Conservation (phyloP, 2,888 invertebrate genomes). For the Phengaris arion region DNA sequence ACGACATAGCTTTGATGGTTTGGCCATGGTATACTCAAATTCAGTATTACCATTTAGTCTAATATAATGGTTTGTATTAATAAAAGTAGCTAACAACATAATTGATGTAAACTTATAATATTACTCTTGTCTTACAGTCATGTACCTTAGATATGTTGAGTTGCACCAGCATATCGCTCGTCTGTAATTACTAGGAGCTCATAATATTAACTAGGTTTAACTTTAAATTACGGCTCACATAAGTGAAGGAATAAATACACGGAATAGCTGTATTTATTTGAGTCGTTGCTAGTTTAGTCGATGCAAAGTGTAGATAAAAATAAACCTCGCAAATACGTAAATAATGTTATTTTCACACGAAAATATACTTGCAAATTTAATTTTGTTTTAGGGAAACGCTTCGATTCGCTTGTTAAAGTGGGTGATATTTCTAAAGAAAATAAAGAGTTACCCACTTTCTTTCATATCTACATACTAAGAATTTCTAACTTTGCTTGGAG, state of each 20-base stretch:
- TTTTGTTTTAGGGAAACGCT: slow-evolving; percentile 38
- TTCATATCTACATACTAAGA: background rate
- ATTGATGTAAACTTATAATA: too few species aligned
- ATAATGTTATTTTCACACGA: slow-evolving; percentile 53
- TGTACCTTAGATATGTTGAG: background rate
- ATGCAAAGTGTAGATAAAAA: slow-evolving; percentile 18
- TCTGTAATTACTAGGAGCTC: slow-evolving; percentile 1
- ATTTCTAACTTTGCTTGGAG: background rate
- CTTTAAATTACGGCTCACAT: background rate
- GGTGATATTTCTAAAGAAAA: background rate
- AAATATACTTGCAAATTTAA: slow-evolving; percentile 62
- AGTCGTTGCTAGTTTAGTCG: background rate
- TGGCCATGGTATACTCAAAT: too few species aligned
- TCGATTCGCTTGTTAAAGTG: slow-evolving; percentile 25
- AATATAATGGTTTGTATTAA: too few species aligned
- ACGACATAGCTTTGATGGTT: too few species aligned
- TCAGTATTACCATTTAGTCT: too few species aligned
- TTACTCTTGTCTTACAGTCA: too few species aligned
- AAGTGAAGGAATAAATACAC: background rate
- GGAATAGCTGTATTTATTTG: background rate
- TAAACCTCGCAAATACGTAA: slow-evolving; percentile 51
- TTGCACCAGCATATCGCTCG: background rate
- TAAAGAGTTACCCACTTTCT: background rate
- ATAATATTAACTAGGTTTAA: slow-evolving; percentile 8
- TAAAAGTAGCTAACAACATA: too few species aligned